Base-by-base conservation (phyloP, 2,888 invertebrate species). In the Drosophila rellima region DNA sequence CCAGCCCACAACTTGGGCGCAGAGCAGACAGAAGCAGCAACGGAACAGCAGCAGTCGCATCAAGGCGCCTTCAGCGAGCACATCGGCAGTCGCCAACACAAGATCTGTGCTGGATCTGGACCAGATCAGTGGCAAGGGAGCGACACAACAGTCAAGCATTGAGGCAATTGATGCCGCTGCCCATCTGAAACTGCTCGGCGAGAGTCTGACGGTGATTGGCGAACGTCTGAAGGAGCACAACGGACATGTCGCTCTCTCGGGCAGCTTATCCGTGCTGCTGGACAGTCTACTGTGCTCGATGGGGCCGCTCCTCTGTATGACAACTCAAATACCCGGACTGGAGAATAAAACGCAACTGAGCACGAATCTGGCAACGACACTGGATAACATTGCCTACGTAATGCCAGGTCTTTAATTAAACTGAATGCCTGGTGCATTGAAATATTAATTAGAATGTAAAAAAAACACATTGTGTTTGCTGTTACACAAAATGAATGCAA, bases 171-270 rank as follows among this genome's bases (percentile, higher is more conserved):
- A 98, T 92, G 96, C 97, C 20, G 98, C 98, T 0, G 98, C 98
- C 0, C 98, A 98, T 92, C 94, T 98, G 10, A 96, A 98, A 56
- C 93, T 98, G 62, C 93, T 99, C 13, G 98, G 98, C 0, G 98
- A 98, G 92, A 98, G 98, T 88, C 94, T 99, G 17, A 96, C 96
- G 48, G 97, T 98, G 90, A 98, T 99, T 80, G 98, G 99, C 0
- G 97, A 97, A 92, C 93, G 98, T 39, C 94, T 98, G 5, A 98
- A 97, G 91, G 98, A 98, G 88, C 98, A 98, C 88, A 97, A 98
- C 95, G 98, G 98, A 11, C 97, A 98, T 92, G 98, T 98, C 71
- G 98, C 98, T 0, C 98, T 98, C 15, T 98, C 98, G 0, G 98
- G 98, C 0, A 98, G 98, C 67, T 94, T 98, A 64, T 98, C 98